Percentiles rank a stretch among this genome's conserved stretches.
These are phyloP conservation scores for Hylyphantes graminicola DNA, from an alignment of 1,140 invertebrate genomes.

Conservation along the genomic window DNA sequence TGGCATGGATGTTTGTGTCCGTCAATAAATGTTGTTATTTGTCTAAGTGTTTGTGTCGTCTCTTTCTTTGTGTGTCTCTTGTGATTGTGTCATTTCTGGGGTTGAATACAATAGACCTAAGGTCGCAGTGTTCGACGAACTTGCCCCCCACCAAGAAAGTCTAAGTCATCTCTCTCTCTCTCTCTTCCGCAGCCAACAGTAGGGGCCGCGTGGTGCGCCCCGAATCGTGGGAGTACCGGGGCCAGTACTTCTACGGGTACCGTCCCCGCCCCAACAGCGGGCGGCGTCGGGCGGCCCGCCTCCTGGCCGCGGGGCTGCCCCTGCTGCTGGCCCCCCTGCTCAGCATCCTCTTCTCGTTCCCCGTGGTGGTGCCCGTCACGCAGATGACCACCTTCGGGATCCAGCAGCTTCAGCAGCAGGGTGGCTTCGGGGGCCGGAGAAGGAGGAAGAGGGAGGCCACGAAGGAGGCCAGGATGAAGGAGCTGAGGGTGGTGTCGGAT, in stretches of 20 bases:
- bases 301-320: slow-evolving; percentile 53
- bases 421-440: background rate
- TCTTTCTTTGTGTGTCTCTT: too few relatives aligned
- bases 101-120: too few relatives aligned
- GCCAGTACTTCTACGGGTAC: slow-evolving; percentile 56
- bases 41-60: too few relatives aligned
- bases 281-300: slow-evolving; percentile 1
- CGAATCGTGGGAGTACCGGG: slow-evolving; percentile 58
- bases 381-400: slow-evolving; percentile 5
- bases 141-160: too few relatives aligned
- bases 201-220: slow-evolving; percentile 33
- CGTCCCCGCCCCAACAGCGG: slow-evolving; percentile 17
- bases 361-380: slow-evolving; percentile 40
- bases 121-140: too few relatives aligned
- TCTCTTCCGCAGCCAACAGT: slow-evolving; percentile 3
- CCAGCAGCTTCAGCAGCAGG: background rate
- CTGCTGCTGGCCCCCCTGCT: slow-evolving; percentile 50
- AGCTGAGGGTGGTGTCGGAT: slow-evolving; percentile 34
- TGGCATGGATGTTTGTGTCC: too few relatives aligned
- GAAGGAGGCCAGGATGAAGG: slow-evolving; percentile 19
- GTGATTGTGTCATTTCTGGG: too few relatives aligned
- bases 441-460: background rate
- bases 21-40: too few relatives aligned
- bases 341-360: slow-evolving; percentile 47
- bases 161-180: background rate